Evolutionary conservation across 2,113 vertebrate species (phyloP).

Genomic region (Bos taurus): ARS-UCD2.0 NC_037337.1:34094501-34095000

Average conservation of each 20-base stretch:
- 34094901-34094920: neutral
- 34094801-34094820: neutral
- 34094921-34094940: neutral
- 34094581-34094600: slow-evolving; percentile 57
- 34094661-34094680: slow-evolving; percentile 35
- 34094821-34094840: neutral
- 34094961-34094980: neutral
- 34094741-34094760: slow-evolving; percentile 53
- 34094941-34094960: neutral
- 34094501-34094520: neutral
- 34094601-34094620: slow-evolving; percentile 56
- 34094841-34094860: neutral
- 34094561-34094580: slow-evolving; percentile 41
- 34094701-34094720: slow-evolving; percentile 32
- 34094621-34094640: neutral
- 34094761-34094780: slow-evolving; percentile 67
- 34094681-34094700: slow-evolving; percentile 23
- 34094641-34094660: slow-evolving; percentile 37
- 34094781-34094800: neutral
- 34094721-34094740: slow-evolving; percentile 41
- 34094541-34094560: slow-evolving; percentile 34
- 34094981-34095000: neutral
- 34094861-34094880: neutral
- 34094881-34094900: neutral
- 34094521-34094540: neutral